Base-by-base conservation (phyloP, 1,140 invertebrate genomes). In the Heliconius congener region DNA sequence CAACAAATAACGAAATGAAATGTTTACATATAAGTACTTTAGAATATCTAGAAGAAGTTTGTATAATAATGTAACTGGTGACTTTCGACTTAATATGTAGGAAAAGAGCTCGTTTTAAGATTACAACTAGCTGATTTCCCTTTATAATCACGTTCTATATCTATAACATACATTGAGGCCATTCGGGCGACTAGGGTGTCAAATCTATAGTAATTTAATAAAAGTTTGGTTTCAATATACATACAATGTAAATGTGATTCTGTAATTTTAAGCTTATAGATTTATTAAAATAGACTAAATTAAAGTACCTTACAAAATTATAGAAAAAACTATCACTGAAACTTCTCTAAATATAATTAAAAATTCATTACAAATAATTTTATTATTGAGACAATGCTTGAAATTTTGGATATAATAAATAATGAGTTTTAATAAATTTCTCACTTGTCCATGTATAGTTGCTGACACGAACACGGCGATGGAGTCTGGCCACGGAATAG, bases 381-480 rank as follows among this genome's bases (percentile, higher is more conserved):
- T 16, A 46, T 57, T 23, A 57, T 52, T 52, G 18, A 52, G 19
- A 8, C 50, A 52, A 46, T 52, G 18, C 50, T 2, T 52, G 5
- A 52, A 5, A 8, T 52, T 52, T 52, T 19, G 18, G 13, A 19
- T 19, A 52, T 52, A 52, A 52, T 52, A 18, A 18, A 9, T 57
- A 57, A 0, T 9, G 8, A 23, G 11, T 23, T 23, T 9, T 9
- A 23, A 30, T 55, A 70, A 57, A 75, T 71, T 70, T 74, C 74
- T 85, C 81, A 95, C 95, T 91, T 95, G 95, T 70, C 95, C 95
- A 84, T 96, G 95, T 82, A 96, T 96, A 82, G 97, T 97, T 13
- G 97, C 96, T 70, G 97, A 97, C 60, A 98, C 97, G 91, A 97
- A 98, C 4, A 98, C 97, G 16, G 97, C 97, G 80, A 98, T 96